These are phyloP conservation scores for Belgica antarctica DNA, from an alignment of 2,888 invertebrate genomes.

Conservation along the genomic window DNA sequence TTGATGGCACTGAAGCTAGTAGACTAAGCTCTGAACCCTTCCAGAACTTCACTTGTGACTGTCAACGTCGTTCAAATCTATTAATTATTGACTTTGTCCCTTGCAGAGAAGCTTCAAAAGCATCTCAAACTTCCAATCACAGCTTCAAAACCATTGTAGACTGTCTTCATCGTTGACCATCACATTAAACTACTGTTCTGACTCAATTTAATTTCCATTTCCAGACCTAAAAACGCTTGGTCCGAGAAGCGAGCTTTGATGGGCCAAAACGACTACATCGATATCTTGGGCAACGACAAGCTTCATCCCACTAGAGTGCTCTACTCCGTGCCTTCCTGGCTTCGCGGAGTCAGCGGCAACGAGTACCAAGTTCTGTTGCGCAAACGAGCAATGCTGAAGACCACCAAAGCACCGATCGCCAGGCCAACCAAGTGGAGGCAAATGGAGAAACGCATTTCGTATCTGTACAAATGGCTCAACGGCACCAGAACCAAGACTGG, in stretches of 20 bases:
- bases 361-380: conserved; percentile 72
- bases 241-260: conserved; percentile 72
- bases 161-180: too few relatives aligned
- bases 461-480: conserved; percentile 75
- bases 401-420: conserved; percentile 60
- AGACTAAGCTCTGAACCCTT: conserved; percentile 9
- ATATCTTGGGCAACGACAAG: conserved; percentile 83
- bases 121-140: too few relatives aligned
- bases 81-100: too few relatives aligned
- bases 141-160: too few relatives aligned
- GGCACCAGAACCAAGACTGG: conserved; percentile 73
- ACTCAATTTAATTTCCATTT: conserved; percentile 48
- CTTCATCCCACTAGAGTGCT: conserved; percentile 80
- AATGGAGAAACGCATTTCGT: conserved; percentile 69
- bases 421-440: conserved; percentile 78
- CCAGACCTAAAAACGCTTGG: conserved; percentile 73
- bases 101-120: too few relatives aligned
- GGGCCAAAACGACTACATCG: conserved; percentile 97
- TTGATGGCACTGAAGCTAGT: too few relatives aligned
- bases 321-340: conserved; percentile 84
- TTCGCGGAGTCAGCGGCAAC: conserved; percentile 82
- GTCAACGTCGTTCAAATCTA: too few relatives aligned
- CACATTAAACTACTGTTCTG: too few relatives aligned
- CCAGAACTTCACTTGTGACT: neutral
- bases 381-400: conserved; percentile 66